Conservation (phyloP, 2,888 invertebrate genomes). For the Aplocera efformata region DNA sequence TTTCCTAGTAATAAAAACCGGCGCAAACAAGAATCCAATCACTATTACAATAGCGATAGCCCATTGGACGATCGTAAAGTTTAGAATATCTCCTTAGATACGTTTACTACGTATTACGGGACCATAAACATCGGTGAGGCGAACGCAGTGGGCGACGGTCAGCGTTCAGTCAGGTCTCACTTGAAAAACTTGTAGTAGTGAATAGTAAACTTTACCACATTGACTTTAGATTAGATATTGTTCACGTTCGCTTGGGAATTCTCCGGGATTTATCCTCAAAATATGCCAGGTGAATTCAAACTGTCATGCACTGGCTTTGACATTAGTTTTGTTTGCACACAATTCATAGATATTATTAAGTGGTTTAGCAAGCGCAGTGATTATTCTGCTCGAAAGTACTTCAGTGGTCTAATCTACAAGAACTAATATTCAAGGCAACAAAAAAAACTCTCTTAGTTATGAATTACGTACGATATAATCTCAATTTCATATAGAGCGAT, state of each 20-base stretch:
- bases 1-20: slow-evolving; percentile 43
- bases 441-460: too few species aligned
- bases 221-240: too few species aligned
- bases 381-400: too few species aligned
- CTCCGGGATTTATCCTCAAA: slow-evolving; percentile 2
- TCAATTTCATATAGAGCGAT: too few species aligned
- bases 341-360: too few species aligned
- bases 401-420: too few species aligned
- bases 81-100: slow-evolving; percentile 56
- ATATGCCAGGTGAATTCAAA: too few species aligned
- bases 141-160: slow-evolving; percentile 44
- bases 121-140: slow-evolving; percentile 48
- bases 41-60: slow-evolving; percentile 40
- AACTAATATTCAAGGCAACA: too few species aligned
- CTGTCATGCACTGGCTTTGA: slow-evolving; percentile 7
- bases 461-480: too few species aligned
- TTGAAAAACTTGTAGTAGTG: too few species aligned
- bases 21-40: slow-evolving; percentile 43
- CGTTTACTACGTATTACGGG: slow-evolving; percentile 53
- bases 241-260: not conserved
- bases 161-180: slow-evolving; percentile 4
- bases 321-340: slow-evolving; percentile 1
- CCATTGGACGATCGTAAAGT: slow-evolving; percentile 53
- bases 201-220: too few species aligned
- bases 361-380: too few species aligned